These are phyloP conservation scores for Gasterosteus aculeatus DNA, from an alignment of 2,113 vertebrate genomes.

Conservation along the genomic window DNA sequence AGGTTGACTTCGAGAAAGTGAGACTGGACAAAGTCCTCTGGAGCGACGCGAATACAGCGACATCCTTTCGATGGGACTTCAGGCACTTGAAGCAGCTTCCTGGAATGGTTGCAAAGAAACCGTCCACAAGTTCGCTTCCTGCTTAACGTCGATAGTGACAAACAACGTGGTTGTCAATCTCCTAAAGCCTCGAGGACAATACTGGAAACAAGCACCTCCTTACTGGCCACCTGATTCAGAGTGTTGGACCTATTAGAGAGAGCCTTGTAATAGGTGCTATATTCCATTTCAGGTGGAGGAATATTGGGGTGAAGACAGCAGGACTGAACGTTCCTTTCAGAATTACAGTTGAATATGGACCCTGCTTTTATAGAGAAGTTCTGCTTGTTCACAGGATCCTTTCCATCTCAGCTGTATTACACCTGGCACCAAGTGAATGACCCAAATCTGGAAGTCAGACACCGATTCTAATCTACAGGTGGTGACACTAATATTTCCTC, in stretches of 20 bases:
- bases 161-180: constrained; percentile 83
- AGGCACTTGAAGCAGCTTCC: constrained; percentile 87
- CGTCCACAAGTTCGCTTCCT: constrained; percentile 81
- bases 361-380: constrained; percentile 83
- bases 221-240: constrained; percentile 78
- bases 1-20: constrained; percentile 20
- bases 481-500: background rate
- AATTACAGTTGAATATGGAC: constrained; percentile 61
- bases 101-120: constrained; percentile 81
- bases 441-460: constrained; percentile 59
- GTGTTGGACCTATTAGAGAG: constrained; percentile 81
- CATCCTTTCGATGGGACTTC: constrained; percentile 90
- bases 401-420: constrained; percentile 70
- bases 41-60: constrained; percentile 80
- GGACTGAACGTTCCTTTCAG: constrained; percentile 59
- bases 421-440: constrained; percentile 83
- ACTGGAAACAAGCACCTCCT: constrained; percentile 80
- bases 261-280: constrained; percentile 84
- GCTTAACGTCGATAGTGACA: constrained; percentile 87
- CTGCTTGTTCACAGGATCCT: constrained; percentile 83
- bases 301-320: constrained; percentile 68
- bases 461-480: background rate
- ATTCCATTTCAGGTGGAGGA: constrained; percentile 82
- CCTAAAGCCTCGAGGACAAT: constrained; percentile 14
- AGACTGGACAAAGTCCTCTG: constrained; percentile 81